Conservation (phyloP, 2,888 invertebrate species). For the Rhimphoctona megacephalus region DNA sequence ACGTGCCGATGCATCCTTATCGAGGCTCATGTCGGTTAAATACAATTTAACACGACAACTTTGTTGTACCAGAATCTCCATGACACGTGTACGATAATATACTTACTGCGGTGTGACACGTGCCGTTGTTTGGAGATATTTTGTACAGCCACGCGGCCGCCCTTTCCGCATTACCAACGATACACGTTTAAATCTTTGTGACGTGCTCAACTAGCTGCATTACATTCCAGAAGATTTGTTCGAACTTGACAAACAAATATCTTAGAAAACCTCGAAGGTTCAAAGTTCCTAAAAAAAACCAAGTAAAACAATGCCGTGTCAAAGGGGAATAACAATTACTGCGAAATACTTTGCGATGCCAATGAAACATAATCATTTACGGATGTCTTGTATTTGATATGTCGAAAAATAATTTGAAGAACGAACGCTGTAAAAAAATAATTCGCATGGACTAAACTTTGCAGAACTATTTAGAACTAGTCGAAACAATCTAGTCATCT, state of each 20-base stretch:
- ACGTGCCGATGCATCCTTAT: conserved; percentile 74
- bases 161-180: conserved; percentile 29
- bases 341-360: conserved; percentile 1
- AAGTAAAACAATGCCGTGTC: conserved; percentile 9
- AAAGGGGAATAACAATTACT: background rate
- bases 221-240: background rate
- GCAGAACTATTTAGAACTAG: conserved; percentile 19
- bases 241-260: background rate
- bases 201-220: conserved; percentile 67
- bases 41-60: conserved; percentile 37
- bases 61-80: conserved; percentile 29
- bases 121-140: conserved; percentile 79
- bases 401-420: background rate
- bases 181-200: conserved; percentile 49
- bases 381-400: background rate
- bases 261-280: background rate
- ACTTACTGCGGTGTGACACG: conserved; percentile 73
- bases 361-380: background rate
- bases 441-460: background rate
- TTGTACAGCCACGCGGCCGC: conserved; percentile 68
- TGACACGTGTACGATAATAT: conserved; percentile 66
- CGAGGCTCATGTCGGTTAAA: conserved; percentile 46
- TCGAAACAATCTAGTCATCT: conserved; percentile 36
- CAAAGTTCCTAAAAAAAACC: conserved; percentile 14
- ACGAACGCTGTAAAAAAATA: background rate